phyloP scores from a whole-genome alignment of 2,888 invertebrate genomes.

The Isotomurus palustris region DNA sequence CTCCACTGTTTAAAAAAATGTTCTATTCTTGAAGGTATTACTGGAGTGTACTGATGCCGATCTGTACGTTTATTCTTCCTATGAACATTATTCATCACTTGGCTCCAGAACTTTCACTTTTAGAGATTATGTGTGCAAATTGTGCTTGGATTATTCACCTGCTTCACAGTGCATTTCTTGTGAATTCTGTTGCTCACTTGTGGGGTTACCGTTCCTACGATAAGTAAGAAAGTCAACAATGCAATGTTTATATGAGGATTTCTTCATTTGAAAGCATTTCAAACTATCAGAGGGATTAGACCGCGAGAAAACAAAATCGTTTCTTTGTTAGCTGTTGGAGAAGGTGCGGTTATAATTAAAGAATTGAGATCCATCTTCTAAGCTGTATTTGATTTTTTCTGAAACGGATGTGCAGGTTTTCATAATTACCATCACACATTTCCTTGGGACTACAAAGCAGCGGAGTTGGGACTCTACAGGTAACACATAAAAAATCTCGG shows the following conservation, averaged over 20 bases:
- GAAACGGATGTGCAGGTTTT: constrained; percentile 91
- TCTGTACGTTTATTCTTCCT: neutral
- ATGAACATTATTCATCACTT: neutral
- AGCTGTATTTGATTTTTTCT: neutral
- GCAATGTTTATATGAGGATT: too few species aligned
- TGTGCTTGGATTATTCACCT: neutral
- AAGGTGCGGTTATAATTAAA: too few species aligned
- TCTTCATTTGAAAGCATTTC: too few species aligned
- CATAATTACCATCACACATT: constrained; percentile 93
- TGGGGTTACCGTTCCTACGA: constrained; percentile 39
- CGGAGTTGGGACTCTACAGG: constrained; percentile 63
- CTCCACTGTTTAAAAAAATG: too few species aligned
- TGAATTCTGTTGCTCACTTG: constrained; percentile 9
- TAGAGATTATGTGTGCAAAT: neutral
- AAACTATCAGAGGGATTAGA: too few species aligned
- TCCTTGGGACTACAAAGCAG: constrained; percentile 88
- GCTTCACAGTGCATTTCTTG: neutral
- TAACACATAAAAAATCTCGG: too few species aligned
- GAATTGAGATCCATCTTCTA: too few species aligned
- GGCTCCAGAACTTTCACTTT: neutral
- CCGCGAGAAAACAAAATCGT: too few species aligned
- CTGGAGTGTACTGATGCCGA: neutral
- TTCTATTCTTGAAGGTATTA: too few species aligned
- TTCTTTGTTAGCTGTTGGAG: too few species aligned
- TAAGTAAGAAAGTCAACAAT: too few species aligned